Percentiles rank a stretch among this genome's conserved stretches.
These are phyloP conservation scores for Sinopyrophorus schimmeli DNA, from an alignment of 2,888 invertebrate species.

Conservation along the genomic window DNA sequence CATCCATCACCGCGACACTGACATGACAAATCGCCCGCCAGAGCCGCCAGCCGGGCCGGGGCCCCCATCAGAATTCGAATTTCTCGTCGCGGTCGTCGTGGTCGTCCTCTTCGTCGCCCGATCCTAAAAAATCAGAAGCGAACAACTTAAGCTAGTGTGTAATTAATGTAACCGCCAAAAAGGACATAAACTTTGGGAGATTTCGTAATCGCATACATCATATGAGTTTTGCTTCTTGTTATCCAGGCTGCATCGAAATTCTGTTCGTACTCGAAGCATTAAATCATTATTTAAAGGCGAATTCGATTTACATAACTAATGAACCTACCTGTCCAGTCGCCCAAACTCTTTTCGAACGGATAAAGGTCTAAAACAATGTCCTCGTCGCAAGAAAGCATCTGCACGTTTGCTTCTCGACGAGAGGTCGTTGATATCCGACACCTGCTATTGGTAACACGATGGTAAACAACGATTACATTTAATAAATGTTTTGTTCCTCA, in stretches of 20 bases:
- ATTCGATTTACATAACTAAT: constrained; percentile 53
- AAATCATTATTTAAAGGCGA: constrained; percentile 51
- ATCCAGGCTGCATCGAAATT: constrained; percentile 41
- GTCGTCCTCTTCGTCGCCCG: not conserved
- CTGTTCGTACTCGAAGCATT: constrained; percentile 37
- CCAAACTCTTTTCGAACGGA: constrained; percentile 26
- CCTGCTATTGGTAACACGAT: constrained; percentile 26
- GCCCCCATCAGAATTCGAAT: constrained; percentile 33
- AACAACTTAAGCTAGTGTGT: constrained; percentile 2
- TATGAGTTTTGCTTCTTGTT: constrained; percentile 25
- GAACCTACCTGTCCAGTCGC: constrained; percentile 45
- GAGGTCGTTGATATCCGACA: constrained; percentile 34
- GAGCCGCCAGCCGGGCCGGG: constrained; percentile 28
- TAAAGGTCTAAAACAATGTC: constrained; percentile 31
- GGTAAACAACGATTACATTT: constrained; percentile 16
- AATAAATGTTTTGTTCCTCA: constrained; percentile 7
- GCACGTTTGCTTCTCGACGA: constrained; percentile 24
- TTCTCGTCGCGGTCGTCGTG: too few relatives aligned
- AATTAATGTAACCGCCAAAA: constrained; percentile 12
- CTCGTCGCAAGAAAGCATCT: constrained; percentile 21
- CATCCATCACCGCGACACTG: constrained; percentile 55
- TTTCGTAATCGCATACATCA: constrained; percentile 15
- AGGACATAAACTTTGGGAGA: constrained; percentile 15
- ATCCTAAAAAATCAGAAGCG: constrained; percentile 6
- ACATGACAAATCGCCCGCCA: constrained; percentile 54